Evolutionary conservation across 2,797 vertebrate species (phyloP).

Genomic region (Rhyacichthys aspro): DNA sequence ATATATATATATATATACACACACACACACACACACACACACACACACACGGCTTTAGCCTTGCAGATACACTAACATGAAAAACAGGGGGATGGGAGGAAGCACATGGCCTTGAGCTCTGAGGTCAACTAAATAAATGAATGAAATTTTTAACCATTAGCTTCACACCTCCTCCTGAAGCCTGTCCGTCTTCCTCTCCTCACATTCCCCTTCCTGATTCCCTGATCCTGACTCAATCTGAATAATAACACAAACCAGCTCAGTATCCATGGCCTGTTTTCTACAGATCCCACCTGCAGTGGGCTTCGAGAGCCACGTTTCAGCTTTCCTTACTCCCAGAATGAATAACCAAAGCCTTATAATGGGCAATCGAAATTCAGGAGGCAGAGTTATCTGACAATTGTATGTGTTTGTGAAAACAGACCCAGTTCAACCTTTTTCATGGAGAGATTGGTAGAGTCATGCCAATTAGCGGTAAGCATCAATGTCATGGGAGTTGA

Average conservation of each 20-base stretch:
- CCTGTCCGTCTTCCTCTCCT: slow-evolving; percentile 48
- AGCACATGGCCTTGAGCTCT: slow-evolving; percentile 77
- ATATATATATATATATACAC: too few relatives aligned
- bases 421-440: slow-evolving; percentile 29
- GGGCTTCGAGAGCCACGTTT: slow-evolving; percentile 47
- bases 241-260: slow-evolving; percentile 57
- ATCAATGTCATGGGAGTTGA: slow-evolving; percentile 33
- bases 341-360: slow-evolving; percentile 37
- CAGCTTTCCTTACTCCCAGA: slow-evolving; percentile 21
- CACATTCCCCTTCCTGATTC: slow-evolving; percentile 38
- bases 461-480: slow-evolving; percentile 43
- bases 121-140: slow-evolving; percentile 77
- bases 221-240: slow-evolving; percentile 63
- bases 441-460: slow-evolving; percentile 25
- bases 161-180: slow-evolving; percentile 56
- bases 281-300: slow-evolving; percentile 36
- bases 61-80: slow-evolving; percentile 55
- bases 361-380: slow-evolving; percentile 40
- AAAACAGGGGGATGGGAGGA: slow-evolving; percentile 57
- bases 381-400: slow-evolving; percentile 10
- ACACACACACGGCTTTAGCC: slow-evolving; percentile 40
- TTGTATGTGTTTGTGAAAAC: slow-evolving; percentile 15
- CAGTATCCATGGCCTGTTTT: slow-evolving; percentile 46
- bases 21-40: slow-evolving; percentile 14
- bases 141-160: slow-evolving; percentile 71